Conservation (phyloP, 1,140 invertebrate genomes). For the Lethrus apterus region DNA sequence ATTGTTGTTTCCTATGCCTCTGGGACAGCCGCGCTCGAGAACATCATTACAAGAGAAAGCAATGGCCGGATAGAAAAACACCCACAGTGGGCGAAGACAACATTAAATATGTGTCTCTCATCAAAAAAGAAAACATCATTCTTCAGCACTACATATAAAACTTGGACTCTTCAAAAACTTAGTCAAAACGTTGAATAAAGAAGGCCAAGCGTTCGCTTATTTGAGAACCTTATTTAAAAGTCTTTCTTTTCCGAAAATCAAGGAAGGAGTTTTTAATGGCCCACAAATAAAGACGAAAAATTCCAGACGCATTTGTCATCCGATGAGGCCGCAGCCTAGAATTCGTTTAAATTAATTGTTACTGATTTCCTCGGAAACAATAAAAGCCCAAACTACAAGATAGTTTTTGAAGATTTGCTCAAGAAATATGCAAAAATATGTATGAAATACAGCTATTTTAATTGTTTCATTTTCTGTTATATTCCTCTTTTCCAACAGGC, state of each 20-base stretch:
- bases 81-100: constrained; percentile 3
- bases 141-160: constrained; percentile 32
- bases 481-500: too few relatives aligned
- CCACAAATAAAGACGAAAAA: constrained; percentile 30
- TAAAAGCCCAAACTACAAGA: too few relatives aligned
- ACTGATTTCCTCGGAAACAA: too few relatives aligned
- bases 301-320: too few relatives aligned
- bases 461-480: too few relatives aligned
- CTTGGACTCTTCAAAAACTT: constrained; percentile 35
- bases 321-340: too few relatives aligned
- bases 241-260: constrained; percentile 7
- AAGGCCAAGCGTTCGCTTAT: constrained; percentile 23
- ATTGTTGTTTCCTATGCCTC: constrained; percentile 36
- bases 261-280: constrained; percentile 19
- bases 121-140: constrained; percentile 21
- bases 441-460: too few relatives aligned
- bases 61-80: constrained; percentile 11
- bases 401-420: too few relatives aligned
- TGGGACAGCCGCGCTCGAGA: constrained; percentile 36
- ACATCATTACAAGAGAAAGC: constrained; percentile 33
- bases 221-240: not conserved
- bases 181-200: constrained; percentile 31
- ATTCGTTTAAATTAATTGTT: too few relatives aligned
- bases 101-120: constrained; percentile 2
- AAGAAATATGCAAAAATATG: too few relatives aligned